Evolutionary conservation across 2,113 vertebrate genomes (phyloP).

Genomic region (Eupsittula cactorum): DNA sequence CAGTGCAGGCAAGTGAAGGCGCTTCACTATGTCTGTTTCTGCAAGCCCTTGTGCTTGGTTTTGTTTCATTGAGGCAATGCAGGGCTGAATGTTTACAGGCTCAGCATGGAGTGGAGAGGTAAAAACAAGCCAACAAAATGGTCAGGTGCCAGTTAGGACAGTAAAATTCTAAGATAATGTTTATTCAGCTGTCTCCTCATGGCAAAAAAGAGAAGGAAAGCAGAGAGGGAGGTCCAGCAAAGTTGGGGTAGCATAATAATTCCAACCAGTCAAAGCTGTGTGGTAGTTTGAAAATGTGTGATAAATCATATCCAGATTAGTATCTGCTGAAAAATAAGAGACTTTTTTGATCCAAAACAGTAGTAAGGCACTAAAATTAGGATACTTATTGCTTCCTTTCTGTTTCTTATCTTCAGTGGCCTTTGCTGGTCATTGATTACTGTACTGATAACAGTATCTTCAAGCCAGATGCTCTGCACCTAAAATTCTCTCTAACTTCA

Average conservation of each 20-base stretch:
- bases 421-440: neutral
- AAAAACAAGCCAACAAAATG: slow-evolving; percentile 24
- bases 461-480: neutral
- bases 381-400: neutral
- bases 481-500: neutral
- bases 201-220: neutral
- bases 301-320: neutral
- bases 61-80: neutral
- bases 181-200: slow-evolving; percentile 76
- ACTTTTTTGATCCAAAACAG: neutral
- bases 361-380: neutral
- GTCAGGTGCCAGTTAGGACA: slow-evolving; percentile 51
- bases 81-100: neutral
- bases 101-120: slow-evolving; percentile 12
- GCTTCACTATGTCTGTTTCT: neutral
- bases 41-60: neutral
- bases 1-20: neutral
- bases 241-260: neutral
- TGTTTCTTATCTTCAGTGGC: neutral
- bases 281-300: neutral
- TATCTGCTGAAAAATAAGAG: neutral
- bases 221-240: slow-evolving; percentile 14
- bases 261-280: slow-evolving; percentile 7
- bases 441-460: neutral
- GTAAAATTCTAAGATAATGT: slow-evolving; percentile 68